Base-by-base conservation (phyloP, 1,140 invertebrate genomes). In the Euglossa dilemma region DNA sequence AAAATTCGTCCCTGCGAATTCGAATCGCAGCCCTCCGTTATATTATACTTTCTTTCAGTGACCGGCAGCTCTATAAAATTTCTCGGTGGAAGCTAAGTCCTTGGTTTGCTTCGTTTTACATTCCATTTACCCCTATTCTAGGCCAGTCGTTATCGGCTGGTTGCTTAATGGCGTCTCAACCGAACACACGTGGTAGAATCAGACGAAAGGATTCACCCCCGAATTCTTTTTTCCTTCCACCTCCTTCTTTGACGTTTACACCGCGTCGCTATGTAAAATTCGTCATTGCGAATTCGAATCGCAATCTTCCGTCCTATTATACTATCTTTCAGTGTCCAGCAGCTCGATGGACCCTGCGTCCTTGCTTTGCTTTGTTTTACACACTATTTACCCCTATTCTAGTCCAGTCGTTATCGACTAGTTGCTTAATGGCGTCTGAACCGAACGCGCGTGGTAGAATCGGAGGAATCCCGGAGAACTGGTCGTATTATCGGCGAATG, bases 401-500 rank as follows among this genome's bases (percentile, higher is more conserved):
- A 59, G 45, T 20, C 7, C 23, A 73, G 20, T 56, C 36, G 23
- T 59, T 57, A 36, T 8, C 36, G 25, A 23, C 9, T 50, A 23
- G 14, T 45, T 43, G 18, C 11, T 59, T 16, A 43, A 23, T 63
- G 57, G 72, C n/a, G 23, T 36, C 28, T 9, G 16, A n/a, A 12
- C 47, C 16, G 47, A 23, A 50, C 12, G 6, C 6, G 47, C 23
- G 28, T 50, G 36, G 47, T 61, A 74, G 56, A 61, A 75, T 61
- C 72, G 72, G 59, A 23, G 18, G 67, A 12, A 56, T 47, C 43
- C 36, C 28, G 7, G 23, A 1, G 8, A 50, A 23, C 28, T 28
- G 18, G 20, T 73, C 59, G 66, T 61, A 80, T 74, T 74, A 80
- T 66, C 59, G 7, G 36, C 52, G 52, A 43, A 47, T 20, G 80